Evolutionary conservation across 2,113 vertebrate genomes (phyloP).

Genomic region (Gymnarchus niloticus): DNA sequence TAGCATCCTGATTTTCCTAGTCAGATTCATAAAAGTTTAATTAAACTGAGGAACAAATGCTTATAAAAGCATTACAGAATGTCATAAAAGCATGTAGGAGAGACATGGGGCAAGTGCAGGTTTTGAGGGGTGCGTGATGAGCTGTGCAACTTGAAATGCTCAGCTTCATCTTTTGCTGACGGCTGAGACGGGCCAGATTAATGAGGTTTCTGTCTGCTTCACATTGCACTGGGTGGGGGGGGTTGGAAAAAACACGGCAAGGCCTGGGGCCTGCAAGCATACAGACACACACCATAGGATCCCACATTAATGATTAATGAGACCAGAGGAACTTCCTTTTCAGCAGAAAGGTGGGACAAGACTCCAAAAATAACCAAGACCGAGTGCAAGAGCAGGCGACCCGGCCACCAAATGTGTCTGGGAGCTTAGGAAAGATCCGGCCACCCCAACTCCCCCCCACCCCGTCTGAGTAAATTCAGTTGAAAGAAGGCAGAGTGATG

Average conservation of each 20-base stretch:
- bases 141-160: background rate
- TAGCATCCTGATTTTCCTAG: background rate
- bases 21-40: constrained; percentile 1
- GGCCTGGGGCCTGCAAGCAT: background rate
- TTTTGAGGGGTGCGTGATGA: background rate
- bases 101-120: background rate
- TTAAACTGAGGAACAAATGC: background rate
- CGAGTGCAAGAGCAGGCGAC: background rate
- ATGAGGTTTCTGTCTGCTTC: constrained; percentile 17
- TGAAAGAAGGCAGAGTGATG: background rate
- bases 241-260: background rate
- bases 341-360: background rate
- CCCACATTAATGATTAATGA: background rate
- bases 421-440: background rate
- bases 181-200: constrained; percentile 18
- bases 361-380: background rate
- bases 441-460: background rate
- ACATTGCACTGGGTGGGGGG: background rate
- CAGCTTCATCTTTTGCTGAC: constrained; percentile 5
- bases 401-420: background rate
- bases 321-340: background rate
- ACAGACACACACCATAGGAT: background rate
- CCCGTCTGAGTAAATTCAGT: too few species aligned
- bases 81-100: background rate
- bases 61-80: background rate